phyloP scores from a whole-genome alignment of 1,140 invertebrate genomes.

The Lysiphlebus fabarum region DNA sequence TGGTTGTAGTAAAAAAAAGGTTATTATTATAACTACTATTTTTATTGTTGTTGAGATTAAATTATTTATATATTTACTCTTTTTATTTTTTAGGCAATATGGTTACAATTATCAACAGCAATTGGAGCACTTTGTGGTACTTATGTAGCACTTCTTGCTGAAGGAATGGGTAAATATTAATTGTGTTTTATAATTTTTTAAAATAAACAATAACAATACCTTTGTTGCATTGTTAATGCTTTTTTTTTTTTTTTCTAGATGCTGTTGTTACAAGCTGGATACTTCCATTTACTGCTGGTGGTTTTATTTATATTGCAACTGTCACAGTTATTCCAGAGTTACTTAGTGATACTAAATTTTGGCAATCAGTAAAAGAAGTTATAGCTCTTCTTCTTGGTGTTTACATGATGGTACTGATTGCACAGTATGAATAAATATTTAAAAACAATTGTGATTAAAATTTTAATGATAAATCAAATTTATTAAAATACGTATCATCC shows the following conservation, averaged over 20 bases:
- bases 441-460: too few relatives aligned
- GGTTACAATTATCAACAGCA: constrained; percentile 88
- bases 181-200: constrained; percentile 5
- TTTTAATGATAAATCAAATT: too few relatives aligned
- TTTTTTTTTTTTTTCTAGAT: too few relatives aligned
- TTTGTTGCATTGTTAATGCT: too few relatives aligned
- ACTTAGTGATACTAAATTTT: constrained; percentile 77
- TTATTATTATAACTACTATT: constrained; percentile 37
- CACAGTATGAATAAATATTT: constrained; percentile 71
- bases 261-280: constrained; percentile 79
- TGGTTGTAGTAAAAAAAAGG: constrained; percentile 83
- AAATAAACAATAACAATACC: constrained; percentile 12
- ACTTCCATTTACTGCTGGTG: constrained; percentile 94
- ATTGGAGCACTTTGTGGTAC: constrained; percentile 91
- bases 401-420: constrained; percentile 90
- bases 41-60: constrained; percentile 8
- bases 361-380: constrained; percentile 85
- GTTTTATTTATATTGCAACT: constrained; percentile 97
- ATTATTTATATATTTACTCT: constrained; percentile 3
- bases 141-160: constrained; percentile 76
- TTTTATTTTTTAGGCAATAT: constrained; percentile 70
- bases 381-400: constrained; percentile 78
- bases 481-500: too few relatives aligned
- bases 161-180: constrained; percentile 61
- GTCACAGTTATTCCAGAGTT: constrained; percentile 95